A percentile compares a stretch with the other conserved stretches of the same genome.
Conservation (phyloP, 2,113 vertebrate species). For the Colinus virginianus region DNA sequence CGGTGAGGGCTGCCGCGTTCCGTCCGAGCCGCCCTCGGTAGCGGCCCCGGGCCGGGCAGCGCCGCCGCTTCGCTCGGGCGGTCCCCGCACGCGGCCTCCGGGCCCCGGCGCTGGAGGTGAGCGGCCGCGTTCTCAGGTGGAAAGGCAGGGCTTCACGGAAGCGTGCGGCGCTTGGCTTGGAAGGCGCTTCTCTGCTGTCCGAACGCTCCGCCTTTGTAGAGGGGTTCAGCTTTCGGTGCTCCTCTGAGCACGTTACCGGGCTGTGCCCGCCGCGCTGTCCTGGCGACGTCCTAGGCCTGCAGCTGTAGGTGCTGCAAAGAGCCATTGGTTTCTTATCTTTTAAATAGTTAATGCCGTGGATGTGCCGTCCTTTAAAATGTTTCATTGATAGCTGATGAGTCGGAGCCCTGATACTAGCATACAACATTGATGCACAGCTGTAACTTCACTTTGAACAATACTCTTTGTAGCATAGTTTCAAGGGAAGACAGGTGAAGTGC, state of each 20-base stretch:
- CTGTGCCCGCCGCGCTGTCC: too few relatives aligned
- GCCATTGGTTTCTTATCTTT: not conserved
- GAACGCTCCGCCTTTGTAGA: rapidly evolving
- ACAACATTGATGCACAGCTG: not conserved
- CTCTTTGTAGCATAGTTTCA: not conserved
- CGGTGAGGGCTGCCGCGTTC: too few relatives aligned
- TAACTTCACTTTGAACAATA: not conserved
- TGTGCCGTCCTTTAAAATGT: not conserved
- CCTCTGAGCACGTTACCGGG: too few relatives aligned
- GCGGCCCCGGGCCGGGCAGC: too few relatives aligned
- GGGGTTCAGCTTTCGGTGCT: not conserved
- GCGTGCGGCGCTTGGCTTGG: not conserved
- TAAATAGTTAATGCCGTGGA: not conserved
- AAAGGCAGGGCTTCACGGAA: not conserved
- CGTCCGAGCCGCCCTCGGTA: too few relatives aligned
- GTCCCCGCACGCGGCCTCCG: not conserved
- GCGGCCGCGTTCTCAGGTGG: not conserved
- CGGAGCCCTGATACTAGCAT: not conserved
- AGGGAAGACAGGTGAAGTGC: not conserved
- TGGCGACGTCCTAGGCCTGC: too few relatives aligned
- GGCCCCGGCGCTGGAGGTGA: not conserved
- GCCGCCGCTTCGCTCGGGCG: not conserved
- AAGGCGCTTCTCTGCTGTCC: rapidly evolving
- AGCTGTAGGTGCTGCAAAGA: not conserved
- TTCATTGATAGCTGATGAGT: not conserved